These are phyloP conservation scores for Callinectes sapidus DNA, from an alignment of 2,888 invertebrate genomes.

Conservation along the genomic window DNA sequence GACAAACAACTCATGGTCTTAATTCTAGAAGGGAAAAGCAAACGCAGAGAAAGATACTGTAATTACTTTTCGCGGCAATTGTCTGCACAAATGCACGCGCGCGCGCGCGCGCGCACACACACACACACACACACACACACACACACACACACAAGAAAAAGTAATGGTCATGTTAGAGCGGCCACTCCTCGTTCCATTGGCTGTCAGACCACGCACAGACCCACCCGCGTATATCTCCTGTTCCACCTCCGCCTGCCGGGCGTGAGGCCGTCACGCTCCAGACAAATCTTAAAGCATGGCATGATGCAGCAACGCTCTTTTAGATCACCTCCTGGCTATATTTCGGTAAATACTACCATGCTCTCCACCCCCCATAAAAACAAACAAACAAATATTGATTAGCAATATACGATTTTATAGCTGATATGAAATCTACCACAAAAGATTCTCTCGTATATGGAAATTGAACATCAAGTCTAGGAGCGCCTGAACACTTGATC, in stretches of 20 bases:
- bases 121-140: slow-evolving; percentile 7
- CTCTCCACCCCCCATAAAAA: background rate
- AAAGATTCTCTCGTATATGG: too few relatives aligned
- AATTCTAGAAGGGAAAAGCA: background rate
- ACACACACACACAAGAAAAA: background rate
- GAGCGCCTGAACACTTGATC: too few relatives aligned
- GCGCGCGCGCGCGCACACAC: background rate
- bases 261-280: background rate
- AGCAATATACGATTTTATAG: background rate
- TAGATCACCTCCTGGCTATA: background rate
- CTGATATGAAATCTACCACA: background rate
- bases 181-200: background rate
- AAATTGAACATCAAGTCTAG: too few relatives aligned
- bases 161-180: background rate
- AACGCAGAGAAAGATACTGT: slow-evolving; percentile 17
- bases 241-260: background rate
- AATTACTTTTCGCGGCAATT: background rate
- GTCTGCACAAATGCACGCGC: background rate
- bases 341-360: background rate
- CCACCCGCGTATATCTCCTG: background rate
- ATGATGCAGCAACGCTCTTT: background rate
- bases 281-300: background rate
- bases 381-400: too few relatives aligned
- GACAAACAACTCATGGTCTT: background rate
- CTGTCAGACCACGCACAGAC: slow-evolving; percentile 13